Evolutionary conservation across 2,888 invertebrate species (phyloP), one percentile per base, ranked within the genome.

Genomic region (Drosophila lutescens): DNA sequence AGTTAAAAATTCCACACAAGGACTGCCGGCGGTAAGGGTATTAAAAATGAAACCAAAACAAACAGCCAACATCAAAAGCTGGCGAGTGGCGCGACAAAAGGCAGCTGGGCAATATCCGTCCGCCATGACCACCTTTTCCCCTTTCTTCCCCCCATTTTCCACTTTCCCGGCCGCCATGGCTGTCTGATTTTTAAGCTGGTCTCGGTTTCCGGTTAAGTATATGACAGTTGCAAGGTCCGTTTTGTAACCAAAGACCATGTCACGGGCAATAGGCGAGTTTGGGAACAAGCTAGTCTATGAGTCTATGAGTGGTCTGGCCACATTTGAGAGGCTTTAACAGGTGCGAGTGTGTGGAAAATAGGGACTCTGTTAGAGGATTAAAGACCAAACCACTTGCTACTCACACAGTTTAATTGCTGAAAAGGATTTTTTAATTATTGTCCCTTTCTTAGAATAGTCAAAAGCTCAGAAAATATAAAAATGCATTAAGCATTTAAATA

Each of bases 11-110:
- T 55, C 59, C 60, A 62, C 63, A 60, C 76, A 60, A 73, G 84
- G 74, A 71, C 67, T 76, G 68, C 6, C 73, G 44, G 15, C 49
- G 69, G 36, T 4, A 20, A 2, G 56, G 57, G 69, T 78, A 86
- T 83, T 79, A 79, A 82, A 86, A 83, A 86, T 86, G 81, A 79
- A 85, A 75, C 86, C 79, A 80, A 80, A 85, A 82, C 87, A 86
- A 86, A 83, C 73, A 84, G 69, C 83, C 74, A 85, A 83, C 83
- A 86, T 83, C 83, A 83, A 83, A 83, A 86, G 85, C 85, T 68
- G 79, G 47, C 67, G 71, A 68, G 68, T 56, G 71, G 58, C 55
- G 71, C 63, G 73, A 58, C 73, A 71, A 58, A 72, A 72, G 73
- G 71, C 63, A 57, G 36, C 79, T 68, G 66, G 77, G 57, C 84